phyloP scores from a whole-genome alignment of 2,113 vertebrate species.

The Drymodes brunneopygia region DNA sequence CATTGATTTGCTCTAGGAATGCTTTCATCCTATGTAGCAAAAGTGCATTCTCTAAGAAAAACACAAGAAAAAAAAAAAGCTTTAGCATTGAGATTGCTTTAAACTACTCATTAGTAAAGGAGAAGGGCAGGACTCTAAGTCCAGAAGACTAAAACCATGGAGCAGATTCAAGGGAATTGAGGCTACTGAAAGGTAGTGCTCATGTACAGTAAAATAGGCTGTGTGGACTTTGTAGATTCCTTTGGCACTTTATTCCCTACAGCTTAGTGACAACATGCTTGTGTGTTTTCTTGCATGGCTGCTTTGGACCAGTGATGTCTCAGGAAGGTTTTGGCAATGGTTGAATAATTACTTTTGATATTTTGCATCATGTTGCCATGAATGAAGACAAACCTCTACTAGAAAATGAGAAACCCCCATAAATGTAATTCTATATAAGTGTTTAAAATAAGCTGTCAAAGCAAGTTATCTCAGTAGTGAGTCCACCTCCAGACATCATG shows the following conservation, averaged over 20 bases:
- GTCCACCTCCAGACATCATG: neutral
- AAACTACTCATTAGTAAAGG: neutral
- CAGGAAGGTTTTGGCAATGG: neutral
- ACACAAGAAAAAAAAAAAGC: no score
- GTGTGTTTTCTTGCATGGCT: neutral
- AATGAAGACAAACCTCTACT: neutral
- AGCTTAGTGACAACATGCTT: neutral
- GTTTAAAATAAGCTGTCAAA: neutral
- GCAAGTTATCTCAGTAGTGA: neutral
- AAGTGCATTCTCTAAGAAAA: neutral
- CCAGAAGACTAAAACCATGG: neutral
- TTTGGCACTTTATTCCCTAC: neutral
- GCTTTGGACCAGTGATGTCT: neutral
- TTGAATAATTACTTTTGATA: neutral
- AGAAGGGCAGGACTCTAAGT: neutral
- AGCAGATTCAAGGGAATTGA: neutral
- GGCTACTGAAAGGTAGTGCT: neutral
- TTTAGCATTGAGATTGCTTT: neutral
- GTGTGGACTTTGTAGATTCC: neutral
- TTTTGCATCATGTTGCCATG: neutral
- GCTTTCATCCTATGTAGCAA: neutral
- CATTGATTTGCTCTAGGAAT: neutral
- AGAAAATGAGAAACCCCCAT: neutral
- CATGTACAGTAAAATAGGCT: neutral
- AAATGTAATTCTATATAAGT: neutral